Conservation (phyloP, 2,888 invertebrate species). For the Heliconius ismenius region DNA sequence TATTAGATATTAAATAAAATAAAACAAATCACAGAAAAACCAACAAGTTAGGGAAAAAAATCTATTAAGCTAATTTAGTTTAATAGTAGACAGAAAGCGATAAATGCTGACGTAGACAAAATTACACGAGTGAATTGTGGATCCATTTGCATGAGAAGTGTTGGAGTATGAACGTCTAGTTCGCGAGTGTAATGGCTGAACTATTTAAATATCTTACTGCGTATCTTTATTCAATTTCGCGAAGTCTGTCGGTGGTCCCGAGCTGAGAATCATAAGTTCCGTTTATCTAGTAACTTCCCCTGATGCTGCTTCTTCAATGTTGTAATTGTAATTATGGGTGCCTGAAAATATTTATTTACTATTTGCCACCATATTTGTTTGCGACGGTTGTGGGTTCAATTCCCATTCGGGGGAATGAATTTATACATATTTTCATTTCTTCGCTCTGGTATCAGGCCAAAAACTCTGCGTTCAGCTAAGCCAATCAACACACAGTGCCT, state of each 20-base stretch:
- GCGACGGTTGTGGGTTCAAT: neutral
- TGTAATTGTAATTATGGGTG: neutral
- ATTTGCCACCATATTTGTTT: neutral
- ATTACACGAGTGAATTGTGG: slow-evolving; percentile 36
- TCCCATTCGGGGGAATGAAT: no score
- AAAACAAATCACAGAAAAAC: no score
- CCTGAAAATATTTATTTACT: neutral
- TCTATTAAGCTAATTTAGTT: slow-evolving; percentile 20
- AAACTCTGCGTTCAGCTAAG: no score
- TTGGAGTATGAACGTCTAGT: slow-evolving; percentile 55
- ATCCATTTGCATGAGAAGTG: slow-evolving; percentile 62
- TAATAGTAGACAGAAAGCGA: slow-evolving; percentile 26
- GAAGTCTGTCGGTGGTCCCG: slow-evolving; percentile 49
- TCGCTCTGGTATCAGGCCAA: no score
- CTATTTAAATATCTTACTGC: slow-evolving; percentile 68
- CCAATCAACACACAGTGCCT: no score
- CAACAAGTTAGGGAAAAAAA: neutral
- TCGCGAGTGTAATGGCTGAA: slow-evolving; percentile 60
- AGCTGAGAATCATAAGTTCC: slow-evolving; percentile 51
- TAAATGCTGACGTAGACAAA: slow-evolving; percentile 34
- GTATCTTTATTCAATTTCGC: slow-evolving; percentile 68
- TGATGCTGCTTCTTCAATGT: slow-evolving; percentile 7
- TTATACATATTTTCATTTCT: no score
- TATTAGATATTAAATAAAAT: no score
- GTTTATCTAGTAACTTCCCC: slow-evolving; percentile 29